These are phyloP conservation scores for Echinometra lucunter DNA, from an alignment of 53 echinoderm and acorn worm genomes.

Conservation along the genomic window DNA sequence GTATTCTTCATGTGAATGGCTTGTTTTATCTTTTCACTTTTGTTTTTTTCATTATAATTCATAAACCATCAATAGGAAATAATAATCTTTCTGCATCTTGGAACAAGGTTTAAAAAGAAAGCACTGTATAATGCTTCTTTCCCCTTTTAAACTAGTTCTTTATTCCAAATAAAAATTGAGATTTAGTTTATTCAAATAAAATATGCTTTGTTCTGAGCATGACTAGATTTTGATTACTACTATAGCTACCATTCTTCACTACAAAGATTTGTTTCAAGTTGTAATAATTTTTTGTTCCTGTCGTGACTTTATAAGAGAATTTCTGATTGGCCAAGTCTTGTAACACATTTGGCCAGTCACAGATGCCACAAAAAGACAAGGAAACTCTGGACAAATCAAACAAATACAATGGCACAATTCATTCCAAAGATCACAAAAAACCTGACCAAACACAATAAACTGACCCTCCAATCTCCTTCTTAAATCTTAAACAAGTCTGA, in stretches of 20 bases:
- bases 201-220: too few species aligned
- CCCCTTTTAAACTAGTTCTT: too few species aligned
- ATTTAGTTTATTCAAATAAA: too few species aligned
- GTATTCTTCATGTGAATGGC: too few species aligned
- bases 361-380: not conserved
- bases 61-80: not conserved
- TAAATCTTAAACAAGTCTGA: not conserved
- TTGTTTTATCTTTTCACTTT: too few species aligned
- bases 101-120: not conserved
- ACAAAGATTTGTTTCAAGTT: too few species aligned
- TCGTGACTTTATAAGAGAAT: not conserved
- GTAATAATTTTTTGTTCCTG: not conserved
- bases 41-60: too few species aligned
- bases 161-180: too few species aligned
- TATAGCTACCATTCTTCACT: too few species aligned
- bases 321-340: not conserved
- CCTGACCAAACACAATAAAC: not conserved
- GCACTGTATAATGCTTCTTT: not conserved
- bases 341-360: not conserved
- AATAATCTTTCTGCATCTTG: not conserved
- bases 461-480: not conserved
- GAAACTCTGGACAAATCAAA: not conserved
- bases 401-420: not conserved
- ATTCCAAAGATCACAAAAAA: not conserved
- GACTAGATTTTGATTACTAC: too few species aligned